A percentile compares a stretch with the other conserved stretches of the same genome.
These are phyloP conservation scores for Gasterosteus aculeatus DNA, from an alignment of 2,113 vertebrate genomes.

Conservation along the genomic window DNA sequence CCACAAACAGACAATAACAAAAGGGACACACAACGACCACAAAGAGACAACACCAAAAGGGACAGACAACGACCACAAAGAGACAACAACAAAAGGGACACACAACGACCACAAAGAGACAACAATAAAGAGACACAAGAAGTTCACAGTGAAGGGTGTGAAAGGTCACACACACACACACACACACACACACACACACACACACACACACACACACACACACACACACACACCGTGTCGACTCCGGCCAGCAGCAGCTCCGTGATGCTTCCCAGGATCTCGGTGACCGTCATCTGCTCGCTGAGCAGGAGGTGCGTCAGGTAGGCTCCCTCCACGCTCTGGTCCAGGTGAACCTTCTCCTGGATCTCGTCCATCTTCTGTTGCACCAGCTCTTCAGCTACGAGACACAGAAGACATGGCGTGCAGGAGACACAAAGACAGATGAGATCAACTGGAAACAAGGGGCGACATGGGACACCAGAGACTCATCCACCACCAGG, in stretches of 20 bases:
- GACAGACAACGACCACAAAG: no score
- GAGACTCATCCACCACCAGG: neutral
- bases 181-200: no score
- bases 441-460: neutral
- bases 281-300: conserved; percentile 77
- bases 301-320: conserved; percentile 84
- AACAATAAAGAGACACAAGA: no score
- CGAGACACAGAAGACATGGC: neutral
- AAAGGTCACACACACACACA: no score
- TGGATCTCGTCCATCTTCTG: conserved; percentile 80
- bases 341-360: conserved; percentile 55
- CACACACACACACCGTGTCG: conserved; percentile 79
- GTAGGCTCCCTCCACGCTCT: conserved; percentile 79
- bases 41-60: no score
- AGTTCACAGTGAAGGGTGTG: no score
- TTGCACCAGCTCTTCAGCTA: conserved; percentile 80
- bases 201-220: no score
- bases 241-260: conserved; percentile 86
- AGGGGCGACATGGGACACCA: neutral
- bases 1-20: no score
- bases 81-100: neutral
- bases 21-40: neutral
- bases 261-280: conserved; percentile 83
- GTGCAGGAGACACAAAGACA: no score
- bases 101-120: no score